Percentiles rank a stretch among this genome's conserved stretches.
Conservation (phyloP, 30 jellyfish, hydroid and myxozoan genomes). For the Chironex yamaguchii region DNA sequence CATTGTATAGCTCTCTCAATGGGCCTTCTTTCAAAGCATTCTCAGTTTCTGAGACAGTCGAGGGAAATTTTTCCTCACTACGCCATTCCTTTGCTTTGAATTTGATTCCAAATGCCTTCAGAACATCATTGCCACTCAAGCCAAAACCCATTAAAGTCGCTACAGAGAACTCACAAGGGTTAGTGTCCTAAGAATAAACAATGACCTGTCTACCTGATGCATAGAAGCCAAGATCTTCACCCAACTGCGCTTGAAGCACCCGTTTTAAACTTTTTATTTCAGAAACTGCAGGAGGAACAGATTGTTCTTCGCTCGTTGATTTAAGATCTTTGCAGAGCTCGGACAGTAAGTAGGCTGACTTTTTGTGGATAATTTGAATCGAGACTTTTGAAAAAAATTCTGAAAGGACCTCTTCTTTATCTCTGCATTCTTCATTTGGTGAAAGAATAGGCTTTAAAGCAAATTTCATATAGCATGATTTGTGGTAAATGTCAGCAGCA, state of each 20-base stretch:
- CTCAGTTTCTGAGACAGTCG: background rate
- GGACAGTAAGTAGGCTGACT: background rate
- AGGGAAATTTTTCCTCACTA: background rate
- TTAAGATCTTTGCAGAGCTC: conserved; percentile 3
- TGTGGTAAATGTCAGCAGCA: conserved; percentile 16
- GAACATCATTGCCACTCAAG: background rate
- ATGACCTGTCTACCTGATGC: conserved; percentile 20
- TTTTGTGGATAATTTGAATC: background rate
- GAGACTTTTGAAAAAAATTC: background rate
- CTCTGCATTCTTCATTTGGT: too few relatives aligned
- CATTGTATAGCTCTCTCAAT: background rate
- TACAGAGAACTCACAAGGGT: conserved; percentile 21
- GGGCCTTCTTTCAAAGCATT: background rate
- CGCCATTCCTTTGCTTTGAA: background rate
- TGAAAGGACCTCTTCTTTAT: too few relatives aligned
- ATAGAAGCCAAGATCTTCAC: background rate
- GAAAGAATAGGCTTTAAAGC: background rate
- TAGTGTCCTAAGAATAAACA: conserved; percentile 7
- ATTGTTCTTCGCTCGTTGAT: conserved; percentile 6
- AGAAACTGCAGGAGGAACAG: background rate
- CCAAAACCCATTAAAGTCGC: conserved; percentile 12
- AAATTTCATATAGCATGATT: conserved; percentile 11
- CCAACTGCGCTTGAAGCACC: background rate
- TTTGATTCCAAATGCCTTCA: conserved; percentile 19
- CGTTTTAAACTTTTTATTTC: conserved; percentile 5